Conservation (phyloP, 1,140 invertebrate genomes). For the Drosophila kohkoa region DNA sequence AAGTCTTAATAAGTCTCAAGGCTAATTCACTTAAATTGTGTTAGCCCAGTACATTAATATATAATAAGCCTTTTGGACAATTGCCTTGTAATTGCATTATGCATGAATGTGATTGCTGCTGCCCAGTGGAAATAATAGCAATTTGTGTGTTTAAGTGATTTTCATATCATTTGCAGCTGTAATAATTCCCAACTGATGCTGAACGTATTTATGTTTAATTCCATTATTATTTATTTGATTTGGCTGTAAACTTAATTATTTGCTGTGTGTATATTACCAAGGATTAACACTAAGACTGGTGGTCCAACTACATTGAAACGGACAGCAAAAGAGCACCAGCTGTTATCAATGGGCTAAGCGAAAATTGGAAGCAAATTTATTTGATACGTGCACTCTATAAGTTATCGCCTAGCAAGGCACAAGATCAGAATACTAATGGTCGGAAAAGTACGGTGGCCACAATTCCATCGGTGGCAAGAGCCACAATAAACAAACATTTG, state of each 20-base stretch:
- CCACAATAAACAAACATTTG: conserved; percentile 72
- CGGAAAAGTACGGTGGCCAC: conserved; percentile 47
- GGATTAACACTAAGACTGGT: conserved; percentile 47
- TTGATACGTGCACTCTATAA: conserved; percentile 72
- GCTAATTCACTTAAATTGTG: background rate
- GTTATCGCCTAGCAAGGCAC: conserved; percentile 54
- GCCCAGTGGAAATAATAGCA: conserved; percentile 11
- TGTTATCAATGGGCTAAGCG: conserved; percentile 48
- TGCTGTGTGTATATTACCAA: conserved; percentile 65
- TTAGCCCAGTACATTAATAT: background rate
- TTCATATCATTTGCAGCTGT: conserved; percentile 21
- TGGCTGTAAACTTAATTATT: conserved; percentile 53
- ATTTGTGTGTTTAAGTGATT: background rate
- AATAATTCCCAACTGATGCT: conserved; percentile 13
- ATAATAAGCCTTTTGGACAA: background rate
- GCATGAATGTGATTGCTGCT: background rate
- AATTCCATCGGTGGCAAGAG: conserved; percentile 43
- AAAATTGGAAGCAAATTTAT: conserved; percentile 74
- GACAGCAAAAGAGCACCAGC: conserved; percentile 20
- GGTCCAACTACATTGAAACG: conserved; percentile 20
- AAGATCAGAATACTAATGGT: conserved; percentile 64
- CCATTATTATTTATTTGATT: conserved; percentile 57
- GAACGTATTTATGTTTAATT: conserved; percentile 44
- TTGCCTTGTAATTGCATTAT: background rate
- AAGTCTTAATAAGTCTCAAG: conserved; percentile 2